phyloP scores from a whole-genome alignment of 37 sponge, comb jelly and placozoan genomes.

The Aphrocallistes beatrix region DNA sequence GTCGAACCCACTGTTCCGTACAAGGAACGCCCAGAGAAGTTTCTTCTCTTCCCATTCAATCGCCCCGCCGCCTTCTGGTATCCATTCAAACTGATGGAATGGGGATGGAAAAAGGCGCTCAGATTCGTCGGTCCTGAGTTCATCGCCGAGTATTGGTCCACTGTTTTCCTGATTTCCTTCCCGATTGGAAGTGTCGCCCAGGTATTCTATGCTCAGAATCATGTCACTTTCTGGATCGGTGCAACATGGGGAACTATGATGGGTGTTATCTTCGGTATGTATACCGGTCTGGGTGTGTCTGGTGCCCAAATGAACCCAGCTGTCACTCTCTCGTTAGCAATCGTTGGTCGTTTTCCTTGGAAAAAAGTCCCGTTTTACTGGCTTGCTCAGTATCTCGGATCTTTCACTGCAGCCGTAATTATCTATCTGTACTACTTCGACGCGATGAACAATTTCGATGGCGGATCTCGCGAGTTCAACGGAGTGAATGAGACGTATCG shows the following conservation, averaged over 20 bases:
- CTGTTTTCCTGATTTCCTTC: not conserved
- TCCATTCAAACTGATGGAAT: not conserved
- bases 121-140: conserved; percentile 6
- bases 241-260: not conserved
- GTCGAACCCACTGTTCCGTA: conserved; percentile 1
- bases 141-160: conserved; percentile 1
- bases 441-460: not conserved
- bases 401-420: conserved; percentile 51
- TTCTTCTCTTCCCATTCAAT: not conserved
- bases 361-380: conserved; percentile 43
- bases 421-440: not conserved
- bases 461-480: not conserved
- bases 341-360: conserved; percentile 16
- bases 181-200: not conserved
- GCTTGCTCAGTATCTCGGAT: conserved; percentile 62
- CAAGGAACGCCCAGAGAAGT: not conserved
- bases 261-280: conserved; percentile 51
- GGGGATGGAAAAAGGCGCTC: not conserved
- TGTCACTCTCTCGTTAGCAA: conserved; percentile 61
- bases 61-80: not conserved
- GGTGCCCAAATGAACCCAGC: conserved; percentile 85
- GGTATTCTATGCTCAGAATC: not conserved
- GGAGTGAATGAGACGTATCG: conserved; percentile 9
- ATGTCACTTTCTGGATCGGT: not conserved
- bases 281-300: conserved; percentile 47